Conservation (phyloP, 2,113 vertebrate species). For the Hemiscyllium ocellatum region DNA sequence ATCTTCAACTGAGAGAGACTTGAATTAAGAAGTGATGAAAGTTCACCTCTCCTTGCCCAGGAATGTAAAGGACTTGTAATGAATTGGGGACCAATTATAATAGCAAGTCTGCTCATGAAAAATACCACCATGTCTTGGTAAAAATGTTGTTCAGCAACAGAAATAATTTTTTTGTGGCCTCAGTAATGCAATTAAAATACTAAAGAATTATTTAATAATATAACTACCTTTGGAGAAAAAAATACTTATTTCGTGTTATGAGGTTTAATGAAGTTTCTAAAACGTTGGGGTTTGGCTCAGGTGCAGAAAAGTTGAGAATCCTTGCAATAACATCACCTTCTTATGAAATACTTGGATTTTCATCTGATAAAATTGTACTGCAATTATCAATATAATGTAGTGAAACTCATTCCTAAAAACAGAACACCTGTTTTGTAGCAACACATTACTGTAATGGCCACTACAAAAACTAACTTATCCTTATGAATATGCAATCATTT, state of each 20-base stretch:
- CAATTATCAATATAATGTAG: neutral
- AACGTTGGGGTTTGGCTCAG: neutral
- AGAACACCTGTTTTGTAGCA: neutral
- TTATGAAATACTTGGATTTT: neutral
- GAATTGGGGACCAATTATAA: no score
- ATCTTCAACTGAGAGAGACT: no score
- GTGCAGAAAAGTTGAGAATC: neutral
- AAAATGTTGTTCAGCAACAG: no score
- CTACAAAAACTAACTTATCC: neutral
- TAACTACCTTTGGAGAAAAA: neutral
- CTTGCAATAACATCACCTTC: neutral
- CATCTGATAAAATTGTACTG: neutral
- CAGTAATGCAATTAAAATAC: no score
- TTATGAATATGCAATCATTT: neutral
- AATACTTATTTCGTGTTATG: neutral
- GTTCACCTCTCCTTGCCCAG: no score
- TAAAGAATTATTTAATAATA: no score
- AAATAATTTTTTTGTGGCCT: no score
- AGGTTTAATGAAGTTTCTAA: neutral
- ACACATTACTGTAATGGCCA: neutral
- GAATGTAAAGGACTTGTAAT: no score
- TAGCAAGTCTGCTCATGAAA: no score
- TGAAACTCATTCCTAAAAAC: neutral
- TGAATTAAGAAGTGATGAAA: no score
- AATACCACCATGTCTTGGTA: no score